Base-by-base conservation (phyloP, 2,888 invertebrate genomes). In the Smittia aterrima region DNA sequence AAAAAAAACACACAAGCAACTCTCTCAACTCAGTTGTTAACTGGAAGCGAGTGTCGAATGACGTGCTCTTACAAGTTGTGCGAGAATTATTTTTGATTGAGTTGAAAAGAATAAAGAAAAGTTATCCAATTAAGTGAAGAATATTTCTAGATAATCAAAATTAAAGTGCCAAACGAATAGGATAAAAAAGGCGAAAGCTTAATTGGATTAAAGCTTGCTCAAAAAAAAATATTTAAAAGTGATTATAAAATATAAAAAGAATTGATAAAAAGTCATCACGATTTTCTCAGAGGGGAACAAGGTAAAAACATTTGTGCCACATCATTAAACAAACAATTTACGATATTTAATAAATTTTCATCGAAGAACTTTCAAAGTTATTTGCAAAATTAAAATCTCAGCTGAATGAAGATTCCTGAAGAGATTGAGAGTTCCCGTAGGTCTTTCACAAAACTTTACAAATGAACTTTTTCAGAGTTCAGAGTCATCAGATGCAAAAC, bases 251-350 rank as follows among this genome's bases (percentile, higher is more conserved):
- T 32, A 32, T 32, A 3, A 3, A 6, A 3, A 32, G 32, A 32
- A 32, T 32, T 32, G 4, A 32, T 32, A 32, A 32, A 32, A 32
- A 32, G 9, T 20, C 25, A 25, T 78, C 83, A 83, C 81, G 79
- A 83, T 83, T 83, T 83, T 83, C 80, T 83, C 83, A 78, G 83
- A 83, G 82, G 83, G 82, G 77, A 83, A 83, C 79, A 83, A 83
- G 83, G 83, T 83, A 80, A 80, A 47, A 25, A 41, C 6, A 18
- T 6, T 2, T 47, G 53, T n/a, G n/a, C n/a, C n/a, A n/a, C n/a
- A n/a, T n/a, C n/a, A n/a, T n/a, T n/a, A n/a, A n/a, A n/a, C n/a
- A n/a, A n/a, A n/a, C n/a, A n/a, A n/a, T n/a, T n/a, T n/a, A n/a
- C n/a, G n/a, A n/a, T n/a, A n/a, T n/a, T n/a, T n/a, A n/a, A n/a